These are phyloP conservation scores for Pachypeltis micranthus DNA, from an alignment of 1,140 invertebrate genomes.

Conservation along the genomic window DNA sequence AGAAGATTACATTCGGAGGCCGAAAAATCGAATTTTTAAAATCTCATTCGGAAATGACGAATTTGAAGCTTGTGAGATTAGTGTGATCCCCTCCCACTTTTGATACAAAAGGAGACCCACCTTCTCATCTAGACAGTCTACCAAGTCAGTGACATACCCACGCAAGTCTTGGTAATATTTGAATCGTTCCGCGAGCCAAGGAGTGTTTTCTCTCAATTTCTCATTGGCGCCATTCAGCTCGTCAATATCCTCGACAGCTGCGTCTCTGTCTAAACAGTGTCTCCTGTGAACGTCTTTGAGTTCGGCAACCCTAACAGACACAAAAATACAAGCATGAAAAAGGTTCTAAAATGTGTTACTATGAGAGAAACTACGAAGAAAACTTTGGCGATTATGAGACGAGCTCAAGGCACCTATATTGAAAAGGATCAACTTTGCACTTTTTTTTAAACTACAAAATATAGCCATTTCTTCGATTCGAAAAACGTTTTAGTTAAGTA, in stretches of 20 bases:
- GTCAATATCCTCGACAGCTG: slow-evolving; percentile 45
- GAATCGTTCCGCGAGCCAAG: slow-evolving; percentile 61
- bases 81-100: neutral
- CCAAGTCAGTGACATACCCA: slow-evolving; percentile 89
- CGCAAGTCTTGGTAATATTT: slow-evolving; percentile 89
- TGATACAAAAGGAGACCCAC: slow-evolving; percentile 39
- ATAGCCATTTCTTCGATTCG: no score
- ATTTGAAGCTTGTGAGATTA: neutral
- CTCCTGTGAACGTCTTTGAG: slow-evolving; percentile 47
- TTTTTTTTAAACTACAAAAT: no score
- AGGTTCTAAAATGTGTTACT: neutral
- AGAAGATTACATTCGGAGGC: no score
- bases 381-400: neutral
- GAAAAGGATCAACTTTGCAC: no score
- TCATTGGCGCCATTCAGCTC: slow-evolving; percentile 49
- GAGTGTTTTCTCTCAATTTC: slow-evolving; percentile 47
- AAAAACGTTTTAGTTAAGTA: no score
- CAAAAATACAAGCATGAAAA: neutral
- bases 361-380: neutral
- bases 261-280: slow-evolving; percentile 40
- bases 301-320: slow-evolving; percentile 39
- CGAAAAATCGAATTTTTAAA: no score
- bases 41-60: neutral
- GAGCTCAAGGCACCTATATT: neutral
- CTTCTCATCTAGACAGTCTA: slow-evolving; percentile 92